These are phyloP conservation scores for Tipula lateralis DNA, from an alignment of 2,888 invertebrate species.

Conservation along the genomic window DNA sequence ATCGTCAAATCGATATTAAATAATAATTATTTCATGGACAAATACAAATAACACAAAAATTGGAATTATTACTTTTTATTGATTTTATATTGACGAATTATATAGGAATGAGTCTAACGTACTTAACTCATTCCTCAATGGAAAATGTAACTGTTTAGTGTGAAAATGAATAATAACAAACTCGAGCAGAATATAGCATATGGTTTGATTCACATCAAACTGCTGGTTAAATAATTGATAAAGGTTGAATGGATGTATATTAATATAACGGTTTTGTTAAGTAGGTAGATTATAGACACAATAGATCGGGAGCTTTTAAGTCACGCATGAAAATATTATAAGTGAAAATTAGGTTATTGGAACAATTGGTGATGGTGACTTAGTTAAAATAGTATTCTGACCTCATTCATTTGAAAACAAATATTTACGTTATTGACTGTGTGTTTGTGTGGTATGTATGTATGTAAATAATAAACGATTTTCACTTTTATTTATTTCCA, in stretches of 20 bases:
- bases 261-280: neutral
- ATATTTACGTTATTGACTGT: neutral
- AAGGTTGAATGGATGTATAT: neutral
- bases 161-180: neutral
- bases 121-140: neutral
- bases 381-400: neutral
- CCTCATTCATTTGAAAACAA: neutral
- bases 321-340: neutral
- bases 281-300: neutral
- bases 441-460: neutral
- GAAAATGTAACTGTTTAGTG: neutral
- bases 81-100: neutral
- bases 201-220: constrained; percentile 1
- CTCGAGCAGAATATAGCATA: neutral
- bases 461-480: neutral
- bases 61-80: neutral
- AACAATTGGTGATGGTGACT: neutral
- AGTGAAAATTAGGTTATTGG: constrained; percentile 6
- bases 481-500: neutral
- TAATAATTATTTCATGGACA: neutral
- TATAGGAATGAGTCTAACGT: neutral
- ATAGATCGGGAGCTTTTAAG: neutral
- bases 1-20: neutral
- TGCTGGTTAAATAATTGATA: neutral
- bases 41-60: neutral